Percentiles rank a stretch among this genome's conserved stretches.
Evolutionary conservation across 2,797 vertebrate species (phyloP).

Genomic region (Falco peregrinus): DNA sequence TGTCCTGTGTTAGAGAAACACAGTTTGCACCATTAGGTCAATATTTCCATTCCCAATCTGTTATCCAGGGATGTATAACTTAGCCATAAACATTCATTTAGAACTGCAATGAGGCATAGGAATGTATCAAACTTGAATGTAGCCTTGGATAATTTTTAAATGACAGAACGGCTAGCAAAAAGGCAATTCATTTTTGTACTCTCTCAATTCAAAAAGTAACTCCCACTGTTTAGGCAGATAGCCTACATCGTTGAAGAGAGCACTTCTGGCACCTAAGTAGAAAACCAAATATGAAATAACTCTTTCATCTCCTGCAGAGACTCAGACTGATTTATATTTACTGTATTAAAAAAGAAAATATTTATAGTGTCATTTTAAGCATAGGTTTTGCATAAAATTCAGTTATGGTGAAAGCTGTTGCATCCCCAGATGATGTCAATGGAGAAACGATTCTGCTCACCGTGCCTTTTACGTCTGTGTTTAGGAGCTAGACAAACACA

Average conservation of each 20-base stretch:
- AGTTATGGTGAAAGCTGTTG: not conserved
- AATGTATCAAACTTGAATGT: not conserved
- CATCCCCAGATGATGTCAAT: not conserved
- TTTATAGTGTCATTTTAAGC: constrained; percentile 7
- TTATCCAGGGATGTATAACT: not conserved
- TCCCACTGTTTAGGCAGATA: not conserved
- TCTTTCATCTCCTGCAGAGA: not conserved
- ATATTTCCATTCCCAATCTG: not conserved
- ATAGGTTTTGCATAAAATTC: constrained; percentile 1
- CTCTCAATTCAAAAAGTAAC: not conserved
- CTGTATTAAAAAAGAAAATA: not conserved
- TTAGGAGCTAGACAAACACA: constrained; percentile 19
- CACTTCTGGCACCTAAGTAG: not conserved
- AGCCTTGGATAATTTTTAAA: constrained; percentile 17
- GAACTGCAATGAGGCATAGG: not conserved
- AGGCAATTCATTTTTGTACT: not conserved
- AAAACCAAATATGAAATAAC: constrained; percentile 4
- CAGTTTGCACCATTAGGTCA: not conserved
- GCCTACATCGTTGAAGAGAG: not conserved
- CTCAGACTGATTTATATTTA: not conserved
- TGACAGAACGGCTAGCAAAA: not conserved
- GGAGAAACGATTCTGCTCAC: not conserved
- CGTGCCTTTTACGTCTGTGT: not conserved
- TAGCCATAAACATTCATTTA: constrained; percentile 20
- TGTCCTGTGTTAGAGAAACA: not conserved